A percentile compares a stretch with the other conserved stretches of the same genome.
Conservation (phyloP, 2,113 vertebrate genomes). For the Cairina moschata region DNA sequence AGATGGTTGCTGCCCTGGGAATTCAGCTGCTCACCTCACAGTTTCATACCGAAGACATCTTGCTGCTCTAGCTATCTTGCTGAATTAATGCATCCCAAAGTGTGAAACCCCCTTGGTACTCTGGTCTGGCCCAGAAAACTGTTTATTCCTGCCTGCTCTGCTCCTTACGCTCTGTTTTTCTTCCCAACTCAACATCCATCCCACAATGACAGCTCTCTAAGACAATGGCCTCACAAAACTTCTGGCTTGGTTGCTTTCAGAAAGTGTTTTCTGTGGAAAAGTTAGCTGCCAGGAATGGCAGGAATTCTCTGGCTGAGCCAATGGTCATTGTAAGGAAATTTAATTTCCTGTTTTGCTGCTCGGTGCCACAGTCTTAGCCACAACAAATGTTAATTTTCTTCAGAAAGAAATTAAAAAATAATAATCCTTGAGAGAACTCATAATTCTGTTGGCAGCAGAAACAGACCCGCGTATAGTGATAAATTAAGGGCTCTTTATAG, state of each 20-base stretch:
- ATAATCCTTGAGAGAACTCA: background rate
- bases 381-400: background rate
- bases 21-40: background rate
- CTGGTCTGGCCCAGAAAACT: background rate
- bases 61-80: background rate
- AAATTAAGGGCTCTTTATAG: background rate
- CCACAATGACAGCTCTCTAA: background rate
- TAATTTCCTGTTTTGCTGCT: slow-evolving; percentile 14
- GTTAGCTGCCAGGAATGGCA: background rate
- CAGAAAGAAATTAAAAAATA: background rate
- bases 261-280: slow-evolving; percentile 11
- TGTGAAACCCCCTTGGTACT: background rate
- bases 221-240: background rate
- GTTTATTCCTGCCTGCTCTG: background rate
- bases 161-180: background rate
- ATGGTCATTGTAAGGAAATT: background rate
- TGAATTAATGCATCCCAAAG: background rate
- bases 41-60: background rate
- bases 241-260: background rate
- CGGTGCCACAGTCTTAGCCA: background rate
- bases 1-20: background rate
- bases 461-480: background rate
- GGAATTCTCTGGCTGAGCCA: background rate
- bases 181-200: background rate
- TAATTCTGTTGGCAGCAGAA: background rate